phyloP scores from a whole-genome alignment of 1,140 invertebrate genomes.

The Solen grandis region DNA sequence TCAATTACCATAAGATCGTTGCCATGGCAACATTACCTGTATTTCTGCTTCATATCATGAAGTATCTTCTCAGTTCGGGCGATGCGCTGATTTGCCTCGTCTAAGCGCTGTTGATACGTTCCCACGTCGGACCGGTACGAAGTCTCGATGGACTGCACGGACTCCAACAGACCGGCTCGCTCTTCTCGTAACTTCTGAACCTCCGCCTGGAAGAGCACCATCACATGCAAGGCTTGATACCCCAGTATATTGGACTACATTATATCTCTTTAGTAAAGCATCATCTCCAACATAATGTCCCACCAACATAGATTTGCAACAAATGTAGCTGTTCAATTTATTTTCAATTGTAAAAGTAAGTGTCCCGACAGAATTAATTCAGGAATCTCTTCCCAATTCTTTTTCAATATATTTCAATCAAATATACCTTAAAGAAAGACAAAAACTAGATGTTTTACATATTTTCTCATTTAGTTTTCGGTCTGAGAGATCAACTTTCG shows the following conservation, averaged over 20 bases:
- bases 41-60: slow-evolving; percentile 54
- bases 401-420: slow-evolving; percentile 33
- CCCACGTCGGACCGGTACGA: slow-evolving; percentile 40
- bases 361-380: too few relatives aligned
- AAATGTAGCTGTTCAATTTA: too few relatives aligned
- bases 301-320: slow-evolving; percentile 54
- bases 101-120: slow-evolving; percentile 40
- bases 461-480: slow-evolving; percentile 32
- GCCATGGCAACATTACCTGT: slow-evolving; percentile 34
- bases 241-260: too few relatives aligned
- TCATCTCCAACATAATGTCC: slow-evolving; percentile 33
- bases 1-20: too few relatives aligned
- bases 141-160: slow-evolving; percentile 27
- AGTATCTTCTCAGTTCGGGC: slow-evolving; percentile 50
- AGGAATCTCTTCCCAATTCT: slow-evolving; percentile 29
- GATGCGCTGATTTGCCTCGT: slow-evolving; percentile 35
- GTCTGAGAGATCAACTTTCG: slow-evolving; percentile 9
- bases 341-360: too few relatives aligned
- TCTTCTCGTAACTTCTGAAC: slow-evolving; percentile 37
- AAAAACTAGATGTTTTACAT: too few relatives aligned
- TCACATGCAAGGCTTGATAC: too few relatives aligned
- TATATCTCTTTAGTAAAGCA: too few relatives aligned
- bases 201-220: slow-evolving; percentile 39
- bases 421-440: too few relatives aligned
- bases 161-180: slow-evolving; percentile 32